Conservation (phyloP, 1,140 invertebrate species). For the Zaprionus africanus region DNA sequence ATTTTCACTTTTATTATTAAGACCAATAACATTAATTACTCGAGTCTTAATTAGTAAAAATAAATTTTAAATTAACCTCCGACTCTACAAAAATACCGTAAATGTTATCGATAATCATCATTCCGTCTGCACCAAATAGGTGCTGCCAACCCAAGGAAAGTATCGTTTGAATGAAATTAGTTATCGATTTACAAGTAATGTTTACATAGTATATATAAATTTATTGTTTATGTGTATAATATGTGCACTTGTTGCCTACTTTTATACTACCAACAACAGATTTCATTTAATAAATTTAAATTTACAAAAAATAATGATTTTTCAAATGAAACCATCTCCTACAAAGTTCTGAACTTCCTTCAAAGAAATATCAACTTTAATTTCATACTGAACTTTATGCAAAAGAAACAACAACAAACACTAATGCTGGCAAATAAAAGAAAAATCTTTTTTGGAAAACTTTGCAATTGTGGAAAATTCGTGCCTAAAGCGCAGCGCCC, state of each 20-base stretch:
- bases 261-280: background rate
- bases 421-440: conserved; percentile 11
- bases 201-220: too few relatives aligned
- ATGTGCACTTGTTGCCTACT: too few relatives aligned
- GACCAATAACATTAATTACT: background rate
- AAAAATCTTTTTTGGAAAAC: conserved; percentile 20
- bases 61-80: background rate
- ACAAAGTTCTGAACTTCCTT: background rate
- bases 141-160: background rate
- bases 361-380: background rate
- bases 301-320: background rate
- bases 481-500: conserved; percentile 6
- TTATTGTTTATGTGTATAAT: too few relatives aligned
- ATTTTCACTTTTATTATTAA: too few relatives aligned
- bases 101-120: background rate
- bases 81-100: background rate
- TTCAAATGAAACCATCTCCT: background rate
- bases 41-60: background rate
- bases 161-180: background rate
- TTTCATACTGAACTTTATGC: background rate
- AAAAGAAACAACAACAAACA: background rate
- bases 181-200: background rate
- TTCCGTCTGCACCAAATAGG: too few relatives aligned
- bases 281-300: background rate
- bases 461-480: conserved; percentile 34